These are phyloP conservation scores for Mixornis gularis DNA, from an alignment of 2,113 vertebrate genomes.

Conservation along the genomic window DNA sequence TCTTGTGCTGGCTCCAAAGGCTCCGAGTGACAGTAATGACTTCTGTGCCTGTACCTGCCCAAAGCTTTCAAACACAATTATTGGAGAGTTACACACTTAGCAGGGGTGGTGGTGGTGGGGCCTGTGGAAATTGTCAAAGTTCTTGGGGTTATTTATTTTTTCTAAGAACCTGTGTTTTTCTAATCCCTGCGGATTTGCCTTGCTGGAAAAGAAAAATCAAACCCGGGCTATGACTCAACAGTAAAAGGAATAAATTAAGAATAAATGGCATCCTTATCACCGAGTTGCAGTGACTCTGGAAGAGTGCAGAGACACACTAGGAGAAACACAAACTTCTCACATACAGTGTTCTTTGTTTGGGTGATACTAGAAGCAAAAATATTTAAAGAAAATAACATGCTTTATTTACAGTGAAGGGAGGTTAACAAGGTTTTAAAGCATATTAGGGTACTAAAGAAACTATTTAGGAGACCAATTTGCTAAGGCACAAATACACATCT, in stretches of 20 bases:
- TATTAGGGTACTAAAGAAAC: not conserved
- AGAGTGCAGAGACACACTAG: not conserved
- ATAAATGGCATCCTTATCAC: conserved; percentile 5
- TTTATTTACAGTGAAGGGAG: not conserved
- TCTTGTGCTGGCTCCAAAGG: not conserved
- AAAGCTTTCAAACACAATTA: not conserved
- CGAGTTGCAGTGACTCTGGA: not conserved
- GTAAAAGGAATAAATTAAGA: conserved; percentile 15
- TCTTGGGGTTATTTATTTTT: not conserved
- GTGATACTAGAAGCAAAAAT: not conserved
- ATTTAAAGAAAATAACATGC: not conserved
- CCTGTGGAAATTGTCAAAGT: not conserved
- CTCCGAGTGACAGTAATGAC: conserved; percentile 26
- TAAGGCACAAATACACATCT: not conserved
- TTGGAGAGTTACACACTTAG: not conserved
- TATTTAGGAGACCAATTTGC: not conserved
- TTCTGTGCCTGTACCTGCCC: not conserved
- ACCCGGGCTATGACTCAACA: not conserved
- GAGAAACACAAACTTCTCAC: not conserved
- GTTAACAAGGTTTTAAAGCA: not conserved
- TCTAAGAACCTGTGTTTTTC: not conserved
- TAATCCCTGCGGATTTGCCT: not conserved
- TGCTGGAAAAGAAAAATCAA: not conserved
- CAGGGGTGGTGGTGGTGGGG: not conserved
- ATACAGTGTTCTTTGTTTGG: not conserved